These are phyloP conservation scores for Tringa solitaria DNA, from an alignment of 2,113 vertebrate species.

Conservation along the genomic window DNA sequence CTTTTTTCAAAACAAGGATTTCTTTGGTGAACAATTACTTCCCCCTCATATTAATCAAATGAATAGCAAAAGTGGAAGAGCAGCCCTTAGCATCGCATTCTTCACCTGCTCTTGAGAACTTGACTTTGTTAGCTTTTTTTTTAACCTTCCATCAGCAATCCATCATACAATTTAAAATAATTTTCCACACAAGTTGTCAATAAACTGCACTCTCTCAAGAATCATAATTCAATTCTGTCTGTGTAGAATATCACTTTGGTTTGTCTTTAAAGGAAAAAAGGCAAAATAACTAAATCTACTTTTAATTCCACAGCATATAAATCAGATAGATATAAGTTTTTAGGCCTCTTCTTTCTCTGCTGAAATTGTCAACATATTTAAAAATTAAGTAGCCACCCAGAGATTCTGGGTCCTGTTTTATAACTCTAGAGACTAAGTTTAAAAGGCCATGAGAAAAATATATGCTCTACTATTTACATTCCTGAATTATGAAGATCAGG, in stretches of 20 bases:
- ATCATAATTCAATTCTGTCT: neutral
- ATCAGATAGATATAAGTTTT: neutral
- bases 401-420: slow-evolving; percentile 29
- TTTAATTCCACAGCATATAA: slow-evolving; percentile 12
- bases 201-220: neutral
- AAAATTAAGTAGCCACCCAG: slow-evolving; percentile 15
- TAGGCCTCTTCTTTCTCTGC: neutral
- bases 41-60: neutral
- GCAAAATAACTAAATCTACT: neutral
- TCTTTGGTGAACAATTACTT: neutral
- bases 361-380: neutral
- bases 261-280: neutral
- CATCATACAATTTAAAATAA: neutral
- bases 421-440: neutral
- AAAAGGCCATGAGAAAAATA: slow-evolving; percentile 41
- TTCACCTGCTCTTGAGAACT: neutral
- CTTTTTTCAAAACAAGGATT: neutral
- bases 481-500: neutral
- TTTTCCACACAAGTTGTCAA: neutral
- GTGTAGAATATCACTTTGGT: neutral
- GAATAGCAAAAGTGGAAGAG: neutral
- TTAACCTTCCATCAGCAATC: neutral
- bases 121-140: neutral
- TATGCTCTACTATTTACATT: slow-evolving; percentile 19
- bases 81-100: neutral